Conservation (phyloP, 2,113 vertebrate genomes). For the Anoplopoma fimbria region DNA sequence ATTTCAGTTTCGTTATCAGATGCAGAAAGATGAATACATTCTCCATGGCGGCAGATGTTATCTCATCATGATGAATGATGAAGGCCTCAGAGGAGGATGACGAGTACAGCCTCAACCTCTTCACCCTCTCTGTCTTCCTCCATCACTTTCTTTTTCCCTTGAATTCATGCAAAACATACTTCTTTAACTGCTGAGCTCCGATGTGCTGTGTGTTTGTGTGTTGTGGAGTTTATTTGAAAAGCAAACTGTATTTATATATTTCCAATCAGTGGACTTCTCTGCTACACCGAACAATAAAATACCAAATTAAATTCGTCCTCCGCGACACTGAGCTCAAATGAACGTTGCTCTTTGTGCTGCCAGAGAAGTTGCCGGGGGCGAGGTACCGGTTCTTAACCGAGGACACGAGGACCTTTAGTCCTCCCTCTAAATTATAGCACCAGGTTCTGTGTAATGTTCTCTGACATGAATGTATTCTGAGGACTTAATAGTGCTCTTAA, state of each 20-base stretch:
- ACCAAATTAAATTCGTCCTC: background rate
- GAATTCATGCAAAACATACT: background rate
- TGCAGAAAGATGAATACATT: constrained; percentile 7
- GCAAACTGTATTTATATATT: background rate
- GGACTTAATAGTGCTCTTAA: background rate
- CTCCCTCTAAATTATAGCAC: background rate
- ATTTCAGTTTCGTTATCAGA: constrained; percentile 15
- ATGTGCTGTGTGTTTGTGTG: background rate
- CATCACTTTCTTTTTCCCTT: background rate
- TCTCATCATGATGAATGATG: constrained; percentile 30
- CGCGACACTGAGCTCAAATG: background rate
- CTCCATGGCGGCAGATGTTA: background rate
- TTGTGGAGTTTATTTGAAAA: background rate
- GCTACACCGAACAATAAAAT: background rate
- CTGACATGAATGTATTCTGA: background rate
- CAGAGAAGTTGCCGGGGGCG: background rate
- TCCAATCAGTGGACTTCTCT: background rate
- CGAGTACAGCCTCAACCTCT: background rate
- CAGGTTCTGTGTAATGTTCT: background rate
- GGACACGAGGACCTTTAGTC: background rate
- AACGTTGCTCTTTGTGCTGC: background rate
- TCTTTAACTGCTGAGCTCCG: too few relatives aligned
- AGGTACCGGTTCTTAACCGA: background rate
- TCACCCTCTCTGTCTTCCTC: background rate
- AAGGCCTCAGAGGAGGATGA: constrained; percentile 10